phyloP scores from a whole-genome alignment of 2,113 vertebrate genomes.

The Rana temporaria region DNA sequence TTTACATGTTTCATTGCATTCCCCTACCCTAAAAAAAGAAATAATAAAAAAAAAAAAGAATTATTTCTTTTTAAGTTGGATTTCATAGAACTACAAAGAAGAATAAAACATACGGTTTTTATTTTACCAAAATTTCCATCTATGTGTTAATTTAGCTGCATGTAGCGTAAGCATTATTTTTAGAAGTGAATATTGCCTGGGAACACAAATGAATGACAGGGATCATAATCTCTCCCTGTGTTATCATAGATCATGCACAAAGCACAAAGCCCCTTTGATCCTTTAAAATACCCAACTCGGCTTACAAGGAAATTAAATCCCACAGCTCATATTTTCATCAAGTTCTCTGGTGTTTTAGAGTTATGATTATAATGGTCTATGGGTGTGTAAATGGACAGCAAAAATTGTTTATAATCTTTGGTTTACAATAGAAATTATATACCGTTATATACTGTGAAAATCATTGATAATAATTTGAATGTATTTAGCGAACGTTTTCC shows the following conservation, averaged over 20 bases:
- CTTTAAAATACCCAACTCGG: slow-evolving; percentile 49
- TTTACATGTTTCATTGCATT: background rate
- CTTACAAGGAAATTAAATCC: slow-evolving; percentile 57
- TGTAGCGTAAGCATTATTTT: slow-evolving; percentile 31
- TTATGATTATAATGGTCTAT: slow-evolving; percentile 30
- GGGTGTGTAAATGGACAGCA: background rate
- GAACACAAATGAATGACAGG: slow-evolving; percentile 54
- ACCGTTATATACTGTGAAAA: background rate
- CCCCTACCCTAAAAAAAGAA: background rate
- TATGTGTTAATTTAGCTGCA: slow-evolving; percentile 36
- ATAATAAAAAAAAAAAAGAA: background rate
- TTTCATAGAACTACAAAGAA: background rate
- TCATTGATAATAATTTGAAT: background rate
- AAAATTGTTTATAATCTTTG: background rate
- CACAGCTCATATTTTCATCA: slow-evolving; percentile 51
- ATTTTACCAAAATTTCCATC: slow-evolving; percentile 13
- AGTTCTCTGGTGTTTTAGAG: slow-evolving; percentile 33
- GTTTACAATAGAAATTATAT: background rate
- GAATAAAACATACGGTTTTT: background rate
- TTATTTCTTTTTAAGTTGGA: no score
- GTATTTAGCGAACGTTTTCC: background rate
- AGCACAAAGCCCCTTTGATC: slow-evolving; percentile 54
- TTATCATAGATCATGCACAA: slow-evolving; percentile 55
- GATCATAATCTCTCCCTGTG: slow-evolving; percentile 39
- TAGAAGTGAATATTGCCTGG: slow-evolving; percentile 52